Base-by-base conservation (phyloP, 2,888 invertebrate genomes). In the Acronicta psi region DNA sequence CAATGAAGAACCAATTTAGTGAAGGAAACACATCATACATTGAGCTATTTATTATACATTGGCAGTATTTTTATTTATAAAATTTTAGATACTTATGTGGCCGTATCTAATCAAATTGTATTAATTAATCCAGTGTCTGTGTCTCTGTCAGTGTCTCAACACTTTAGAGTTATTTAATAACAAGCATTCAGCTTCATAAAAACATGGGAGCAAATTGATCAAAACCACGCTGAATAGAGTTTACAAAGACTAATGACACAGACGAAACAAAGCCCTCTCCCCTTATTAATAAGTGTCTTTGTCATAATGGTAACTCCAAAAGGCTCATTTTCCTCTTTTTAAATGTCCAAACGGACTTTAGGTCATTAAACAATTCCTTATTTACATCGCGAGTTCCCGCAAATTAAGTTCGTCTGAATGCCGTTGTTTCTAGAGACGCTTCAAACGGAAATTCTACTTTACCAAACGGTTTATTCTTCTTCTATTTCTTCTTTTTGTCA, bases 351-450 rank as follows among this genome's bases (percentile, higher is more conserved):
- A 74, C 54, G 65, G 67, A 75, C 78, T 71, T 61, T 65, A 70
- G 69, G 69, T 72, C 78, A 82, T 83, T 82, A 81, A 79, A 70
- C 78, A 75, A 80, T 81, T 78, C 75, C 75, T 80, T 81, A 82
- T 85, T 84, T 81, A 80, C 81, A 81, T 79, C 74, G 73, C 77
- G 68, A 84, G 81, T 75, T 75, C 72, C 71, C 71, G 67, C 75
- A 83, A 83, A 84, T 82, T 84, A 79, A 80, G 80, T 77, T 76
- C 73, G 65, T 70, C 77, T 75, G 80, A 76, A 76, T 79, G 57
- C 67, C 74, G 72, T 69, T 75, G 75, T 77, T 57, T 62, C 61
- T 69, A 69, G 69, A 74, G 71, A 76, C 74, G 69, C 62, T 69
- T 58, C 55, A 66, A 75, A 69, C 60, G 65, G 67, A 73, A 79